A percentile compares a stretch with the other conserved stretches of the same genome.
These are phyloP conservation scores for Phenganax stokvisi DNA, from an alignment of 92 coral and sea anemone species.

Conservation along the genomic window DNA sequence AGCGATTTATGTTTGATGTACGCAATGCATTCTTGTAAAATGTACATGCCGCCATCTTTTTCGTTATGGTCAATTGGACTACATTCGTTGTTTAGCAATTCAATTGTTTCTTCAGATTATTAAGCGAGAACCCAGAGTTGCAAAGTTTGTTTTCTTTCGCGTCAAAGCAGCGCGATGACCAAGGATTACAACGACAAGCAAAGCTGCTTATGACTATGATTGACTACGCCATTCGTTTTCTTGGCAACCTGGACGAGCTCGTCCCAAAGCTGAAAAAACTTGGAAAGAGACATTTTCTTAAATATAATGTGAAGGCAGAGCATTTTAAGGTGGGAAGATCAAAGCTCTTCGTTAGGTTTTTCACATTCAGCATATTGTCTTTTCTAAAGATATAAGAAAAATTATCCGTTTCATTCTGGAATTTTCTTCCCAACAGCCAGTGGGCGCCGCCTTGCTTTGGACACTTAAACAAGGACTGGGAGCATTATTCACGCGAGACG, in stretches of 20 bases:
- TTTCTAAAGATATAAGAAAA: not conserved
- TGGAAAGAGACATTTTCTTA: conserved; percentile 25
- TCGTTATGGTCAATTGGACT: too few species aligned
- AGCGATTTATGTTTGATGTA: too few species aligned
- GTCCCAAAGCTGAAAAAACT: conserved; percentile 30
- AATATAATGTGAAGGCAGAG: conserved; percentile 32
- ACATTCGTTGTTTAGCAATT: too few species aligned
- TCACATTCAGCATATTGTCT: too few species aligned
- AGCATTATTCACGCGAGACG: conserved; percentile 62
- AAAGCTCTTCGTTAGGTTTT: not conserved
- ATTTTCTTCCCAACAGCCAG: conserved; percentile 44
- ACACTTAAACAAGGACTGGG: conserved; percentile 72
- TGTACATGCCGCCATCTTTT: too few species aligned
- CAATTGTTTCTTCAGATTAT: not conserved
- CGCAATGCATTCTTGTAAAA: too few species aligned
- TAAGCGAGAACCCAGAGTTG: conserved; percentile 28
- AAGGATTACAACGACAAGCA: conserved; percentile 16
- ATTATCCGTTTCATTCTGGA: not conserved
- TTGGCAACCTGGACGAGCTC: conserved; percentile 19
- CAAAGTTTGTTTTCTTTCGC: conserved; percentile 24
- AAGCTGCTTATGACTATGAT: conserved; percentile 36
- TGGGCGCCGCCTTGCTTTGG: conserved; percentile 70
- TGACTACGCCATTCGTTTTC: conserved; percentile 32
- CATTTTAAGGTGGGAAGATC: conserved; percentile 12
- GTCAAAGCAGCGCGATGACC: not conserved